Evolutionary conservation across 2,113 vertebrate species (phyloP).

Genomic region (Girardinichthys multiradiatus): DNA sequence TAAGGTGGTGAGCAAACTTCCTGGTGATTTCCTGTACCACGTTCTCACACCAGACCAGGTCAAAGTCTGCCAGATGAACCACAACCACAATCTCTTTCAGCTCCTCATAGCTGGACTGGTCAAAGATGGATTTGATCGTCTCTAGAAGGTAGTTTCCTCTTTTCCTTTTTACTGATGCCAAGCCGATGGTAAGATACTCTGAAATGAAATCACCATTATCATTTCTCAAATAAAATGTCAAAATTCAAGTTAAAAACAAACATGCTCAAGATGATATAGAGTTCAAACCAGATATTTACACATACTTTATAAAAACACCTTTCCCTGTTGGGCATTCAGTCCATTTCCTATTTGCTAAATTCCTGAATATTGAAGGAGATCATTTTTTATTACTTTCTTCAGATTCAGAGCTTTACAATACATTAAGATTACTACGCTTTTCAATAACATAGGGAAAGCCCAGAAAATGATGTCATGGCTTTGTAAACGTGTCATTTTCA

Average conservation of each 20-base stretch:
- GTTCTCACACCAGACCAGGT: conserved; percentile 90
- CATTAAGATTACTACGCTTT: too few species aligned
- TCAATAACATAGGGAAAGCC: too few species aligned
- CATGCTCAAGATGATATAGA: background rate
- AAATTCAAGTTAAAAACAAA: background rate
- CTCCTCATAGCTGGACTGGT: conserved; percentile 97
- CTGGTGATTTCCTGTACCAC: conserved; percentile 94
- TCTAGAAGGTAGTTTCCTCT: conserved; percentile 95
- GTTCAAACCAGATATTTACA: background rate
- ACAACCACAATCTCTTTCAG: conserved; percentile 95
- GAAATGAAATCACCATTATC: conserved; percentile 50
- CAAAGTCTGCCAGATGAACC: conserved; percentile 94
- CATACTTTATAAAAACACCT: background rate
- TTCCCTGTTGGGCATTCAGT: too few species aligned
- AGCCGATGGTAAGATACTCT: conserved; percentile 95
- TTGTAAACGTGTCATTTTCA: too few species aligned
- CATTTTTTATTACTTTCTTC: too few species aligned
- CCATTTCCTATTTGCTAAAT: too few species aligned
- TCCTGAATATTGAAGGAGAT: too few species aligned
- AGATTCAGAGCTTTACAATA: too few species aligned
- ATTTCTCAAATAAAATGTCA: background rate
- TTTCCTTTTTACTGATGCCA: conserved; percentile 96
- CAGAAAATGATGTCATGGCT: too few species aligned
- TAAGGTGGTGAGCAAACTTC: conserved; percentile 97
- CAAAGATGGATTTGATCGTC: conserved; percentile 97